Evolutionary conservation across 2,888 invertebrate genomes (phyloP).

Genomic region (Sturmia bella): DNA sequence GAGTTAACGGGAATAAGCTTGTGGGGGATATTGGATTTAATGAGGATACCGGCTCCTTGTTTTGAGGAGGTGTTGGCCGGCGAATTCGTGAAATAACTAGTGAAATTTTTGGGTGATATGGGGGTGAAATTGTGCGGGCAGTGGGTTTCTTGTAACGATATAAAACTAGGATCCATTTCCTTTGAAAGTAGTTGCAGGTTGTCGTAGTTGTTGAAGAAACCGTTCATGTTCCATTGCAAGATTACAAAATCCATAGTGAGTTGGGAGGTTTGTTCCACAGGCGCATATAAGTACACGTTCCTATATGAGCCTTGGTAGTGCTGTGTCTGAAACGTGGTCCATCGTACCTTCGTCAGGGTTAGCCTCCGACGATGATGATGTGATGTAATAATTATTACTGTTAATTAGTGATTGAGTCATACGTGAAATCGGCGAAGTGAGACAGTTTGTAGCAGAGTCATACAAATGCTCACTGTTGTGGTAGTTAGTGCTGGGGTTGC

Average conservation of each 20-base stretch:
- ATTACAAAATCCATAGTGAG: not conserved
- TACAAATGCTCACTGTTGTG: no score
- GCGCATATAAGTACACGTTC: no score
- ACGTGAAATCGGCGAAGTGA: not conserved
- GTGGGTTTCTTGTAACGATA: slow-evolving; percentile 9
- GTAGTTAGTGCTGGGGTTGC: no score
- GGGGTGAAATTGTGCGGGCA: not conserved
- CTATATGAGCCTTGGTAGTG: no score
- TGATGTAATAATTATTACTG: not conserved
- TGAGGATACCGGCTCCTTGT: not conserved
- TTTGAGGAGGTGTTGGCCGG: not conserved
- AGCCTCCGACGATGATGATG: no score
- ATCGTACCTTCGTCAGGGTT: no score
- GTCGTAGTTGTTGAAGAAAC: no score
- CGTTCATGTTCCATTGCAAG: slow-evolving; percentile 1
- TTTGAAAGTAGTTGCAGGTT: no score
- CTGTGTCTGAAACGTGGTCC: not conserved
- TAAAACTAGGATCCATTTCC: slow-evolving; percentile 3
- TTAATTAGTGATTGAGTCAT: not conserved
- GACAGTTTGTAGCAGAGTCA: no score
- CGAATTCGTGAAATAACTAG: no score
- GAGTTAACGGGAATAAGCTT: slow-evolving; percentile 9
- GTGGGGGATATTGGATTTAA: slow-evolving; percentile 11
- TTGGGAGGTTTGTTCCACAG: not conserved
- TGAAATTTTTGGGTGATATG: slow-evolving; percentile 5